Evolutionary conservation across 53 echinoderm and acorn worm genomes (phyloP).

Genomic region (Apostichopus leukothele): DNA sequence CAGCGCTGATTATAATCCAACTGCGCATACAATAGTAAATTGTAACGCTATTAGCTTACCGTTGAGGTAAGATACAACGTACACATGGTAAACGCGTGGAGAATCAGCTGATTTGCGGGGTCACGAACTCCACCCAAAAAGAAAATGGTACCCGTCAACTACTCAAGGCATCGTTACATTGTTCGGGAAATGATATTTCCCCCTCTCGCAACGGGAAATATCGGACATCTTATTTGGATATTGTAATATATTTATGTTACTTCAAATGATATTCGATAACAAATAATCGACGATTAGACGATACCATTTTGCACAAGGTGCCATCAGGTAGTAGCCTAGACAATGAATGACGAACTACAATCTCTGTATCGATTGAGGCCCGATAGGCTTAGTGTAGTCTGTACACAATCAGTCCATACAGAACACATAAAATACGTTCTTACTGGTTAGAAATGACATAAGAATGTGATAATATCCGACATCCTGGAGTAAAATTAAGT

Average conservation of each 20-base stretch:
- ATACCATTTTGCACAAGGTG: no score
- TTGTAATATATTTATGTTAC: not conserved
- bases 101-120: conserved; percentile 3
- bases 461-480: not conserved
- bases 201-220: not conserved
- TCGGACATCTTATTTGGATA: not conserved
- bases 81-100: not conserved
- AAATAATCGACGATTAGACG: no score
- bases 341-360: no score
- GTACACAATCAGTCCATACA: no score
- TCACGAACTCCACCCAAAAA: not conserved
- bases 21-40: not conserved
- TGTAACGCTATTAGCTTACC: not conserved
- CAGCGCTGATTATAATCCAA: not conserved
- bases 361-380: no score
- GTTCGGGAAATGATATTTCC: not conserved
- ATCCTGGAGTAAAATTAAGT: not conserved
- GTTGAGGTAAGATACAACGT: no score
- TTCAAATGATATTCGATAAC: not conserved
- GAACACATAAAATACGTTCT: no score
- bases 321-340: no score
- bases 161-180: not conserved
- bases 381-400: no score
- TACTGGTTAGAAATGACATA: not conserved
- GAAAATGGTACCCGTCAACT: not conserved